Conservation (phyloP, 2,113 vertebrate genomes). For the Brienomyrus brachyistius region DNA sequence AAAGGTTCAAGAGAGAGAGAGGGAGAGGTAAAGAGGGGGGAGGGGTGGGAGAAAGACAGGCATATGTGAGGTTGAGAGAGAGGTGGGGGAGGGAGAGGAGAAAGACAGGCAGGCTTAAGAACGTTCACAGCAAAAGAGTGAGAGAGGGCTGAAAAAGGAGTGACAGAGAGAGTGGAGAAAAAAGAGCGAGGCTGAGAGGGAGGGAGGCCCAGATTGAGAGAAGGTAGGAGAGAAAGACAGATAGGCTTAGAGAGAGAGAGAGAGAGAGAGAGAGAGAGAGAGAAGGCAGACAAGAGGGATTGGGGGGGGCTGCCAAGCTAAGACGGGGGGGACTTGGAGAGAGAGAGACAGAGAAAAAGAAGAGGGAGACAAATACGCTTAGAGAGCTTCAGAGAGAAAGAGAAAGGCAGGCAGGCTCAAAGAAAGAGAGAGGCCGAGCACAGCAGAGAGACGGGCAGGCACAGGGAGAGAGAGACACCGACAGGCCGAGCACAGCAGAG, state of each 20-base stretch:
- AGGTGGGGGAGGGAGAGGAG: neutral
- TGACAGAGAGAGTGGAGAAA: neutral
- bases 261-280: neutral
- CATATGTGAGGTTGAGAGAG: neutral
- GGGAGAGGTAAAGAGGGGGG: neutral
- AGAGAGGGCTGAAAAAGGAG: neutral
- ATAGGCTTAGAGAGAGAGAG: neutral
- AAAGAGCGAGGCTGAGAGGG: neutral
- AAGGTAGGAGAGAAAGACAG: neutral
- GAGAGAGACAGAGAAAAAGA: too few species aligned
- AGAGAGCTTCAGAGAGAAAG: too few species aligned
- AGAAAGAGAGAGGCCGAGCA: too few species aligned
- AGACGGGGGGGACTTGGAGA: too few species aligned
- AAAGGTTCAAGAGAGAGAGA: neutral
- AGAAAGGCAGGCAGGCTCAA: too few species aligned
- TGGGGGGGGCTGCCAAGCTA: neutral
- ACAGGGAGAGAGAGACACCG: too few species aligned
- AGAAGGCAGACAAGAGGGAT: neutral
- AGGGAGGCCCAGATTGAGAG: neutral
- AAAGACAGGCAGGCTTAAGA: neutral
- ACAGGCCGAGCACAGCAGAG: too few species aligned
- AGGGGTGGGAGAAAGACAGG: neutral
- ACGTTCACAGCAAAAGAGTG: neutral
- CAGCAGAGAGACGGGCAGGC: too few species aligned
- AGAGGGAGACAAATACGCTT: too few species aligned